These are phyloP conservation scores for Cryptops parisi DNA, from an alignment of 2,888 invertebrate genomes.

Conservation along the genomic window DNA sequence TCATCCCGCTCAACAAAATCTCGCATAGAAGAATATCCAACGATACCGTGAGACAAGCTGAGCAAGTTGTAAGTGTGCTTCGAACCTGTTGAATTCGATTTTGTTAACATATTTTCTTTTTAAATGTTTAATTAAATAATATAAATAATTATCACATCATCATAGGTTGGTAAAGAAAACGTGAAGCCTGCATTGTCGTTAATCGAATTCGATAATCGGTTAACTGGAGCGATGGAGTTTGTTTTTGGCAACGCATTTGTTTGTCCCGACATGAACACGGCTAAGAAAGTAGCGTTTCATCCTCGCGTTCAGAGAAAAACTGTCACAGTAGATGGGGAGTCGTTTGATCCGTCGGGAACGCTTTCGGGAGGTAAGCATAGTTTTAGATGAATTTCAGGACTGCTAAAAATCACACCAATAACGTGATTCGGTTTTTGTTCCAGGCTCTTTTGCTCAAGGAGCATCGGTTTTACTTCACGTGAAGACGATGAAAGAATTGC, in stretches of 20 bases:
- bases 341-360: constrained; percentile 77
- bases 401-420: too few relatives aligned
- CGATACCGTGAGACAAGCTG: constrained; percentile 47
- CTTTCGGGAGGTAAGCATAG: constrained; percentile 65
- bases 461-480: constrained; percentile 35
- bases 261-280: constrained; percentile 62
- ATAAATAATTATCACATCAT: neutral
- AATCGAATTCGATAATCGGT: constrained; percentile 48
- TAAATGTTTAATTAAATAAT: constrained; percentile 2
- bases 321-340: constrained; percentile 85
- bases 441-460: constrained; percentile 26
- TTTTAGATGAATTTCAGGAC: too few relatives aligned
- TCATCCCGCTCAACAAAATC: constrained; percentile 86
- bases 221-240: constrained; percentile 66
- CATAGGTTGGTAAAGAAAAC: constrained; percentile 58
- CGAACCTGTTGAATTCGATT: too few relatives aligned
- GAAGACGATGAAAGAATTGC: constrained; percentile 40
- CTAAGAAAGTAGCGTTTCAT: constrained; percentile 67
- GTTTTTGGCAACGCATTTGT: constrained; percentile 77
- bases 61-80: constrained; percentile 46
- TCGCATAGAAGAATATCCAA: constrained; percentile 45
- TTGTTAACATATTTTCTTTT: neutral
- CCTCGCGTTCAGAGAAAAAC: constrained; percentile 33
- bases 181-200: constrained; percentile 67
- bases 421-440: neutral